A percentile compares a stretch with the other conserved stretches of the same genome.
Evolutionary conservation across 2,797 vertebrate genomes (phyloP).

Genomic region (Pachyuromys duprasi): DNA sequence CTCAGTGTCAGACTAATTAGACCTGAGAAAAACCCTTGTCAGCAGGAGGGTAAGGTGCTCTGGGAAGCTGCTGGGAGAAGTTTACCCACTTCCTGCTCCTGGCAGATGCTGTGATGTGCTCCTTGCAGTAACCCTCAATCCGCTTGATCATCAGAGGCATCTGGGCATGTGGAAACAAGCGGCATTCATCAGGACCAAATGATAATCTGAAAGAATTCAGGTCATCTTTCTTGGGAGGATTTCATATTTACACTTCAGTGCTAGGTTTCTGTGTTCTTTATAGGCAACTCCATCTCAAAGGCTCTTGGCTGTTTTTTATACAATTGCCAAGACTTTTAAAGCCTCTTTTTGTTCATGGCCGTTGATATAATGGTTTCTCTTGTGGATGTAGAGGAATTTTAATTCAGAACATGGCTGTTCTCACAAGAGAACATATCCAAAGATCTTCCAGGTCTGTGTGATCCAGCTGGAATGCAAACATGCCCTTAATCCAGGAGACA

Average conservation of each 20-base stretch:
- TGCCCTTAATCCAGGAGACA: too few relatives aligned
- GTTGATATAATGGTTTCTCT: conserved; percentile 26
- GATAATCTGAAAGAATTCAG: conserved; percentile 17
- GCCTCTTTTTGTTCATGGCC: neutral
- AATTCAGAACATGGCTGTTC: too few relatives aligned
- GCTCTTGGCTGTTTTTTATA: conserved; percentile 21
- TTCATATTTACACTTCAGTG: conserved; percentile 52
- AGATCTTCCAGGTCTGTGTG: too few relatives aligned
- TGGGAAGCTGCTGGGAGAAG: neutral
- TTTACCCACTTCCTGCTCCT: neutral
- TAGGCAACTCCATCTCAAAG: neutral
- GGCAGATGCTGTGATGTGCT: neutral
- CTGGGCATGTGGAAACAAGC: neutral
- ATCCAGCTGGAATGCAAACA: too few relatives aligned
- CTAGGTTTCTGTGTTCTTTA: conserved; percentile 32
- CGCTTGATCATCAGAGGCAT: neutral
- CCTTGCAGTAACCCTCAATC: neutral
- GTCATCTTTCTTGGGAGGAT: conserved; percentile 7
- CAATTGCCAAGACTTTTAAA: conserved; percentile 21
- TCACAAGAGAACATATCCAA: too few relatives aligned
- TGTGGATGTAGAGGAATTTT: too few relatives aligned
- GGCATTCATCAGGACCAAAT: neutral
- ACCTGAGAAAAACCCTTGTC: neutral
- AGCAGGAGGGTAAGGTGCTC: rapidly evolving
- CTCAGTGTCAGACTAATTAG: conserved; percentile 14